phyloP scores from a whole-genome alignment of 2,797 vertebrate species.

The Tolypeutes matacus region DNA sequence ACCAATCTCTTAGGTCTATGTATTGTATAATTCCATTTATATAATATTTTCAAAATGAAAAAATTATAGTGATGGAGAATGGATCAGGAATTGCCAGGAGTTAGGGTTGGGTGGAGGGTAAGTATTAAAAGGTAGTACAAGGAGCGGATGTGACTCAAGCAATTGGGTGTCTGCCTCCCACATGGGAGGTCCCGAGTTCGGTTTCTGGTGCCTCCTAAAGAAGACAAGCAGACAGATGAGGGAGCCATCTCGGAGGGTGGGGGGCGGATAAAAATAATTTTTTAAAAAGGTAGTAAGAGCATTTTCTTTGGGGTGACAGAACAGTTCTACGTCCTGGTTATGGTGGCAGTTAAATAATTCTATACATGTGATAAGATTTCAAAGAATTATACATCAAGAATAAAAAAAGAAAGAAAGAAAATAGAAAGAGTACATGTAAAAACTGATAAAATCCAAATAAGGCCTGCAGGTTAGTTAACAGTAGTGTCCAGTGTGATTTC shows the following conservation, averaged over 20 bases:
- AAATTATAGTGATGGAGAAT: no score
- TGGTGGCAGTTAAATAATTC: neutral
- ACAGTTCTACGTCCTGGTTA: neutral
- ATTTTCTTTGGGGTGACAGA: neutral
- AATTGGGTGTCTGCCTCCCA: no score
- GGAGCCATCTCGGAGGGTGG: no score
- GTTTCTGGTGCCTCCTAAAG: no score
- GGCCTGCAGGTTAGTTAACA: no score
- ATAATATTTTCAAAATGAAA: no score
- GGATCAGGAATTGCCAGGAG: no score
- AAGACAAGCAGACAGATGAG: no score
- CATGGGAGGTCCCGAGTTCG: no score
- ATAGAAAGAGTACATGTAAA: neutral
- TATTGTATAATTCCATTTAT: neutral
- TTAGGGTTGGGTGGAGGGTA: neutral
- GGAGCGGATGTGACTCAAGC: no score
- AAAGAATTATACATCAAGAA: neutral
- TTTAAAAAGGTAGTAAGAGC: neutral
- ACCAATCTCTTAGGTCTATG: neutral
- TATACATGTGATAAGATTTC: neutral
- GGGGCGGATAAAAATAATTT: neutral
- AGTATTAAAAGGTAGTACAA: neutral
- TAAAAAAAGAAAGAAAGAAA: neutral
- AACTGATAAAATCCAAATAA: neutral
- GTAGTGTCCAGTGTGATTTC: no score